These are phyloP conservation scores for Neelides folsomi DNA, from an alignment of 2,888 invertebrate genomes.

Conservation along the genomic window DNA sequence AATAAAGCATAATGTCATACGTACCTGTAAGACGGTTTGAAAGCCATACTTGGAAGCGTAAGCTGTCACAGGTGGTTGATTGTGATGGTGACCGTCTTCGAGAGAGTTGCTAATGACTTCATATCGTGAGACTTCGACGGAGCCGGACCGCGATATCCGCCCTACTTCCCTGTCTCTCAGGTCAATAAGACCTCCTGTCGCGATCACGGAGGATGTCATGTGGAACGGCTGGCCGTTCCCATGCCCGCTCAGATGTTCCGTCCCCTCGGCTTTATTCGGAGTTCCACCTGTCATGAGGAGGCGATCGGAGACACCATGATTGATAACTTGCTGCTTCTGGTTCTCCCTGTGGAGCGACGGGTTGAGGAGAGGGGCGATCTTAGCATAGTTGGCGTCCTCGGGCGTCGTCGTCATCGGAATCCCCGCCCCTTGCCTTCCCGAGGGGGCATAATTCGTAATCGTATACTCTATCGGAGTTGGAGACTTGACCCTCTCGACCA, in stretches of 20 bases:
- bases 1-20: neutral
- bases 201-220: slow-evolving; percentile 2
- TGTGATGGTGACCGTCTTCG: slow-evolving; percentile 11
- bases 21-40: slow-evolving; percentile 30
- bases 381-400: slow-evolving; percentile 30
- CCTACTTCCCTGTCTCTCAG: neutral
- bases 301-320: slow-evolving; percentile 3
- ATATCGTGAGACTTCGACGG: slow-evolving; percentile 18
- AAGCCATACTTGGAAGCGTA: slow-evolving; percentile 23
- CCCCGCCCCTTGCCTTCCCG: neutral
- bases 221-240: neutral
- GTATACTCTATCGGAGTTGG: slow-evolving; percentile 12
- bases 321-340: slow-evolving; percentile 11
- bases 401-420: slow-evolving; percentile 18
- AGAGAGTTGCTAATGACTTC: slow-evolving; percentile 16
- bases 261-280: neutral
- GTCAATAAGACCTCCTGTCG: slow-evolving; percentile 1
- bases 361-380: slow-evolving; percentile 30
- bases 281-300: slow-evolving; percentile 9
- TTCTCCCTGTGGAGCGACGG: slow-evolving; percentile 21
- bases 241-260: neutral
- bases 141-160: slow-evolving; percentile 9
- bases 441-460: neutral
- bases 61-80: slow-evolving; percentile 12
- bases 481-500: slow-evolving; percentile 29